A percentile compares a stretch with the other conserved stretches of the same genome.
phyloP scores from a whole-genome alignment of 2,113 vertebrate genomes.

The Centropristis striata region DNA sequence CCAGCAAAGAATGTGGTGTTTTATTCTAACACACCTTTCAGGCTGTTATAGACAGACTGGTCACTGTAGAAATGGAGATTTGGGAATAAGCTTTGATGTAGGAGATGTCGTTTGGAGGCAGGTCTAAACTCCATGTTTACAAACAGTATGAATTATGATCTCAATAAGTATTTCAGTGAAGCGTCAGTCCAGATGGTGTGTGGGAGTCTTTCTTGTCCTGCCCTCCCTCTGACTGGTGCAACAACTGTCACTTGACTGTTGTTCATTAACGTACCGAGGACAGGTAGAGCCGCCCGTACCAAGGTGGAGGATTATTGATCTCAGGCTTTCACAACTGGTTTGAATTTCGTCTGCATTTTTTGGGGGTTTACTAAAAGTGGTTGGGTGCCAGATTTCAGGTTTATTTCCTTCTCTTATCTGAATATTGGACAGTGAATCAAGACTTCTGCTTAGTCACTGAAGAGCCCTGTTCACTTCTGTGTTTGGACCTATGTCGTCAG shows the following conservation, averaged over 20 bases:
- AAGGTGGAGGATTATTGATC: slow-evolving; percentile 55
- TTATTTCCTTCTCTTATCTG: slow-evolving; percentile 15
- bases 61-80: background rate
- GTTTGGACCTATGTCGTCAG: background rate
- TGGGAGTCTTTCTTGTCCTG: slow-evolving; percentile 41
- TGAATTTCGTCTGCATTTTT: background rate
- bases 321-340: background rate
- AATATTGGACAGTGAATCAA: slow-evolving; percentile 15
- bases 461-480: slow-evolving; percentile 12
- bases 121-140: slow-evolving; percentile 29
- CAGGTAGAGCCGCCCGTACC: slow-evolving; percentile 41
- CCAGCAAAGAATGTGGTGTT: background rate
- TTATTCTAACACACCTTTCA: background rate
- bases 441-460: slow-evolving; percentile 33
- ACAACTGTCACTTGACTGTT: slow-evolving; percentile 66
- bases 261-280: slow-evolving; percentile 84
- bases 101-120: background rate
- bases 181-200: slow-evolving; percentile 32
- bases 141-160: slow-evolving; percentile 32
- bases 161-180: background rate
- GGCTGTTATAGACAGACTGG: background rate
- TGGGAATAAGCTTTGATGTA: background rate
- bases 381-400: background rate
- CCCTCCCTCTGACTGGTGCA: slow-evolving; percentile 37
- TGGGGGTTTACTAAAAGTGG: slow-evolving; percentile 2